Evolutionary conservation across 2,797 vertebrate species (phyloP), one percentile per base, ranked within the genome.

Genomic region (Semotilus atromaculatus): DNA sequence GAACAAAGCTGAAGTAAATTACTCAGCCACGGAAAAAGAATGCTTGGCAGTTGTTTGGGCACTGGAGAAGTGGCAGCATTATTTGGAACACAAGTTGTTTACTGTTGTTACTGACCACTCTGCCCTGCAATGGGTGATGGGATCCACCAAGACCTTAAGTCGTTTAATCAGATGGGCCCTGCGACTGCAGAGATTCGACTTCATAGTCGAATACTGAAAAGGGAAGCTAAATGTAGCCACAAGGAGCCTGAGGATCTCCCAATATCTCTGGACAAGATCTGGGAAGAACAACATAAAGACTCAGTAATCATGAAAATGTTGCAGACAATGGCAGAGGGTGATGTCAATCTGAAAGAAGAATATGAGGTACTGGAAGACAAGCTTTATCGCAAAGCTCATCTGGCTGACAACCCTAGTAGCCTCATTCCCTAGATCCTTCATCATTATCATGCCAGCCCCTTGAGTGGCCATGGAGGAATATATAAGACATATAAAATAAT

Each of bases 251-350:
- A 78, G 2, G 38, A 26, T 31, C 19, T 79, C 7, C 58, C 76
- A 29, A 18, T 79, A n/a, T 38, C 53, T 26, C 1, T 18, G 7
- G 62, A 4, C 18, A 60, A 21, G 3, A 55, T 81, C 7, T 81
- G 78, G 62, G 16, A 80, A 16, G 77, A 66, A 29, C 77, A 80
- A 8, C 78, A 80, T 4, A 80, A 45, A 21, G 79, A 81, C 31
- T 2, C 38, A 0, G 38, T 3, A 1, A 53, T 70, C 4, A 43
- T 3, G 26, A 31, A 31, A 19, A 31, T 68, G 29, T 51, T 66
- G 0, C 36, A 81, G n/a, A 19, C n/a, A 5, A 3, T 81, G 16
- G 79, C 45, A 43, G 79, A 81, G n/a, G 29, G 19, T 11, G 26
- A 66, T 23, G 23, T 2, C 7, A 34, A 2, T 0, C 1, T 66